A percentile compares a stretch with the other conserved stretches of the same genome.
phyloP scores from a whole-genome alignment of 2,888 invertebrate genomes.

The Neelides folsomi region DNA sequence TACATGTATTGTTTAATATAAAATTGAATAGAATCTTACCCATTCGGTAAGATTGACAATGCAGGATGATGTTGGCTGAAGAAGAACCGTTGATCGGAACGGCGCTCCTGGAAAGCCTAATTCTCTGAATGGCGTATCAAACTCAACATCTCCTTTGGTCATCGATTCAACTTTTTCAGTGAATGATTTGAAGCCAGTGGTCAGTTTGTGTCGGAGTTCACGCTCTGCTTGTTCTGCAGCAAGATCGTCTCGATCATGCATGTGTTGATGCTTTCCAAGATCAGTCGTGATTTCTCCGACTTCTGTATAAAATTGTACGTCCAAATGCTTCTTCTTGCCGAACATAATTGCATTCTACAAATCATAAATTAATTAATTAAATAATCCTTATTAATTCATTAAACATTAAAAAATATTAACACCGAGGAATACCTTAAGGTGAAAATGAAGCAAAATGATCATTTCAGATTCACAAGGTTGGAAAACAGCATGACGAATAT shows the following conservation, averaged over 20 bases:
- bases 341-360: slow-evolving; percentile 90
- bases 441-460: slow-evolving; percentile 98
- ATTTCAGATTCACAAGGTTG: slow-evolving; percentile 99
- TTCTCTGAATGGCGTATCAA: slow-evolving; percentile 96
- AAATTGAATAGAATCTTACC: slow-evolving; percentile 40
- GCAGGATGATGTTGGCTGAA: slow-evolving; percentile 97
- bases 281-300: slow-evolving; percentile 99
- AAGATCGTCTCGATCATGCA: slow-evolving; percentile 98
- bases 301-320: slow-evolving; percentile 99
- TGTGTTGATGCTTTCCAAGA: slow-evolving; percentile 97
- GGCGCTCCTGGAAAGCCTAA: slow-evolving; percentile 96
- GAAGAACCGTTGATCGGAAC: slow-evolving; percentile 82
- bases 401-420: neutral
- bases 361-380: neutral
- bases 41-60: slow-evolving; percentile 94
- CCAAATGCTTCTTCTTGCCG: slow-evolving; percentile 97
- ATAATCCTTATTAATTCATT: neutral
- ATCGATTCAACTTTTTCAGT: slow-evolving; percentile 90
- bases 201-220: slow-evolving; percentile 88
- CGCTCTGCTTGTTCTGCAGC: slow-evolving; percentile 97
- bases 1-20: neutral
- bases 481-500: slow-evolving; percentile 98
- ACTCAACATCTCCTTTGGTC: slow-evolving; percentile 94
- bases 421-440: slow-evolving; percentile 56
- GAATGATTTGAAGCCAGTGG: slow-evolving; percentile 95